A percentile compares a stretch with the other conserved stretches of the same genome.
Evolutionary conservation across 2,888 invertebrate genomes (phyloP).

Genomic region (Callinectes sapidus): DNA sequence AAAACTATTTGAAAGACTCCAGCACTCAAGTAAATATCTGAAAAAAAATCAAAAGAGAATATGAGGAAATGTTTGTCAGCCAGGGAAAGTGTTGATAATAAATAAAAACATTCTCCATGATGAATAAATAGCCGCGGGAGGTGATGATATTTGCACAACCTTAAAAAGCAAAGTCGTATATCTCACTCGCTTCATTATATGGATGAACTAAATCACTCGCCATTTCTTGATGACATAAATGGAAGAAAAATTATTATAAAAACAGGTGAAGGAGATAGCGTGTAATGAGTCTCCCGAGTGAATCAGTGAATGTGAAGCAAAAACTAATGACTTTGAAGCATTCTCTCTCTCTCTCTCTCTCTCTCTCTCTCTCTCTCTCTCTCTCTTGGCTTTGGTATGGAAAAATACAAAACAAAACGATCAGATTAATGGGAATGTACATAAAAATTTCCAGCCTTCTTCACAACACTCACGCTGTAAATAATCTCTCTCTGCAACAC

Average conservation of each 20-base stretch:
- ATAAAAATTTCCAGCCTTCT: neutral
- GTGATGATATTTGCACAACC: too few species aligned
- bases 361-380: constrained; percentile 1
- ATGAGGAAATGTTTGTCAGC: too few species aligned
- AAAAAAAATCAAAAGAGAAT: too few species aligned
- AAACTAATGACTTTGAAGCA: neutral
- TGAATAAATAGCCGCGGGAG: too few species aligned
- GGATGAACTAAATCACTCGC: too few species aligned
- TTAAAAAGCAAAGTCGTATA: neutral
- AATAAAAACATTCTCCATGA: too few species aligned
- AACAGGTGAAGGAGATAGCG: neutral
- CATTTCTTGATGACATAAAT: neutral
- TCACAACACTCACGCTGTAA: neutral
- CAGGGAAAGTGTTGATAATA: too few species aligned
- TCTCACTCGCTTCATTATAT: neutral
- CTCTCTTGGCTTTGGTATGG: neutral
- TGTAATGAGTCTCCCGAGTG: neutral
- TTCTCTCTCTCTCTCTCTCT: neutral
- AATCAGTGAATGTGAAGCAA: neutral
- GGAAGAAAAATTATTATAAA: neutral
- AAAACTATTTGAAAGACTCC: too few species aligned
- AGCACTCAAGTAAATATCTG: too few species aligned
- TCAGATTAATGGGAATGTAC: too few species aligned
- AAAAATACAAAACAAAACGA: too few species aligned
- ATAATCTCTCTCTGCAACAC: neutral